Conservation (phyloP, 2,888 invertebrate genomes). For the Ashinkailepas kermadecensis region DNA sequence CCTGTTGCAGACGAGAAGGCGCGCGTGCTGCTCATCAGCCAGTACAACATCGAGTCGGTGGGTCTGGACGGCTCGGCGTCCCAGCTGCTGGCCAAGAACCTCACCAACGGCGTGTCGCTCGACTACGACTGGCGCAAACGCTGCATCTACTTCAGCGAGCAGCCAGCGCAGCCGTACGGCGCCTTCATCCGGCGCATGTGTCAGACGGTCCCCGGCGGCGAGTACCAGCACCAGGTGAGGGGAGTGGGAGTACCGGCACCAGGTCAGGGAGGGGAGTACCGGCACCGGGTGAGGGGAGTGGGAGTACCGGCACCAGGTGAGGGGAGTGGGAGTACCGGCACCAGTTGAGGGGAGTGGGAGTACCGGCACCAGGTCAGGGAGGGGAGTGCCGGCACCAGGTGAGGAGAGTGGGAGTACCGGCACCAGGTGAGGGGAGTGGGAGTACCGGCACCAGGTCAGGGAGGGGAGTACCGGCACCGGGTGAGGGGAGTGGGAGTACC, state of each 20-base stretch:
- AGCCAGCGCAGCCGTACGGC: slow-evolving; percentile 59
- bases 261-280: not conserved
- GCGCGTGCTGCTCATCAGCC: slow-evolving; percentile 65
- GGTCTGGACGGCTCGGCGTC: slow-evolving; percentile 50
- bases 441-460: no score
- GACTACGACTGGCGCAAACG: slow-evolving; percentile 70
- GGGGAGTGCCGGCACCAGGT: no score
- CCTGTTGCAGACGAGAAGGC: slow-evolving; percentile 40
- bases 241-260: not conserved
- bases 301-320: not conserved
- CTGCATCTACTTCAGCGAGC: slow-evolving; percentile 81
- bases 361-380: no score
- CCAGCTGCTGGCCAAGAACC: slow-evolving; percentile 61
- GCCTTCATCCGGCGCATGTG: slow-evolving; percentile 63
- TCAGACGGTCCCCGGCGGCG: not conserved
- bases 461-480: no score
- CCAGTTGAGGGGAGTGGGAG: no score
- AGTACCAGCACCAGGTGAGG: not conserved
- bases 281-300: not conserved
- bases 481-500: no score
- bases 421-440: no score
- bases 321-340: not conserved
- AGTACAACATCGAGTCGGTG: slow-evolving; percentile 74
- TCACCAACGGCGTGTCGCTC: slow-evolving; percentile 80
- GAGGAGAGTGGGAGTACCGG: no score